A percentile compares a stretch with the other conserved stretches of the same genome.
These are phyloP conservation scores for Callyntrura sp. DNA, from an alignment of 2,888 invertebrate genomes.

Conservation along the genomic window DNA sequence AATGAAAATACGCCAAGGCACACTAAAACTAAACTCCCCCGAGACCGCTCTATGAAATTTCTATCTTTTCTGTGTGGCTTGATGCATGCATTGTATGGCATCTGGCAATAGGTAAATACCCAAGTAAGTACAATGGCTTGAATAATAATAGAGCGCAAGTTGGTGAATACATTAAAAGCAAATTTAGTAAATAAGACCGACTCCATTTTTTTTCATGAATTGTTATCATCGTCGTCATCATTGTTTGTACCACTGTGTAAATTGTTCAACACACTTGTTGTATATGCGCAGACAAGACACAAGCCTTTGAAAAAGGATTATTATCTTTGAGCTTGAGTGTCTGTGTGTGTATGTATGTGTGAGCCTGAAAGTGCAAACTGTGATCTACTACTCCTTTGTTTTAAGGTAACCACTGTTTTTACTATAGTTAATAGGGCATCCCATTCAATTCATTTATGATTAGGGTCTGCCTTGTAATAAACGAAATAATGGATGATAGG, in stretches of 20 bases:
- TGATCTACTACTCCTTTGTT: slow-evolving; percentile 11
- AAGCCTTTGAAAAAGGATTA: background rate
- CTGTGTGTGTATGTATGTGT: background rate
- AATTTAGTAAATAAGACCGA: slow-evolving; percentile 41
- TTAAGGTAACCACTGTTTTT: slow-evolving; percentile 50
- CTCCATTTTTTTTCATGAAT: background rate
- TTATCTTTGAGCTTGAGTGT: background rate
- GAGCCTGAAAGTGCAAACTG: slow-evolving; percentile 49
- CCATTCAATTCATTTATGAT: slow-evolving; percentile 49
- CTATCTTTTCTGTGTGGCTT: background rate
- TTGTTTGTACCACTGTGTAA: slow-evolving; percentile 11
- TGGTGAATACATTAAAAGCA: slow-evolving; percentile 6
- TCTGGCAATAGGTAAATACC: too few relatives aligned
- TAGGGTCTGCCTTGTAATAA: background rate
- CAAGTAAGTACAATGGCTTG: background rate
- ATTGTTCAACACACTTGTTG: slow-evolving; percentile 11
- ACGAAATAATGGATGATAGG: background rate
- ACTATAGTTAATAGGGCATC: slow-evolving; percentile 76
- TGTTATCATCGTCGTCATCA: background rate
- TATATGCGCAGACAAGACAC: slow-evolving; percentile 14
- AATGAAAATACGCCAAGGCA: slow-evolving; percentile 34
- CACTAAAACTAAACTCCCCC: background rate
- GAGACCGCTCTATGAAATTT: background rate
- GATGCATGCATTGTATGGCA: slow-evolving; percentile 33
- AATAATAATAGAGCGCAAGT: background rate